Conservation (phyloP, 2,113 vertebrate species). For the Bujurquina vittata region DNA sequence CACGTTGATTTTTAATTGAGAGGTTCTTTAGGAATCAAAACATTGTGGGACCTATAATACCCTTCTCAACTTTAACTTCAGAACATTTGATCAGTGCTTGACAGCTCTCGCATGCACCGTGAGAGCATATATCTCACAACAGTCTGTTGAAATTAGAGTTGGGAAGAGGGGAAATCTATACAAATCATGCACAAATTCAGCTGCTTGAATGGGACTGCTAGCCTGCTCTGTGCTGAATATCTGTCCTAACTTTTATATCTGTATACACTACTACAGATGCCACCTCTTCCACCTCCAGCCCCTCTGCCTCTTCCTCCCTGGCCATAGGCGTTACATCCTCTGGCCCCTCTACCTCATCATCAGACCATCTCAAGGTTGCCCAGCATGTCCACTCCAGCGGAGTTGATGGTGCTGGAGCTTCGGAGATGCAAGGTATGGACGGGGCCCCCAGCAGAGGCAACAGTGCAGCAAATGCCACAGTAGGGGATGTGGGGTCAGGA, state of each 20-base stretch:
- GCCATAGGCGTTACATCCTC: conserved; percentile 94
- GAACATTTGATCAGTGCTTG: conserved; percentile 71
- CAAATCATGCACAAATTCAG: conserved; percentile 80
- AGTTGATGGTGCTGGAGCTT: conserved; percentile 81
- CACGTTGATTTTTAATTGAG: conserved; percentile 74
- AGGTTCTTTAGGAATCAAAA: conserved; percentile 72
- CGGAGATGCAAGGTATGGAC: conserved; percentile 81
- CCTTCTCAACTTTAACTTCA: conserved; percentile 82
- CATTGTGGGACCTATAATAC: conserved; percentile 73
- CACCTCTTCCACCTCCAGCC: conserved; percentile 90
- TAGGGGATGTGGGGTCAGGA: conserved; percentile 60
- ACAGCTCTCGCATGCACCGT: conserved; percentile 78
- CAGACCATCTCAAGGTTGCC: conserved; percentile 93
- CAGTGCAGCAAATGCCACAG: conserved; percentile 46
- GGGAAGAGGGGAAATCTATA: conserved; percentile 76
- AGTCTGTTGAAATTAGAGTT: conserved; percentile 77
- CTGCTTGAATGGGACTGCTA: conserved; percentile 96
- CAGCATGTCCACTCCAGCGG: conserved; percentile 91
- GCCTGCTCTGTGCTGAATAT: conserved; percentile 85
- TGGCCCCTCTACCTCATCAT: conserved; percentile 91
- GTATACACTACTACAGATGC: conserved; percentile 97
- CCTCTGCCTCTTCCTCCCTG: conserved; percentile 89
- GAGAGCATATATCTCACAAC: conserved; percentile 69
- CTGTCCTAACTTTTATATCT: conserved; percentile 87
- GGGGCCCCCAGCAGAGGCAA: conserved; percentile 57